phyloP scores from a whole-genome alignment of 2,113 vertebrate species.

The Vireo altiloquus region DNA sequence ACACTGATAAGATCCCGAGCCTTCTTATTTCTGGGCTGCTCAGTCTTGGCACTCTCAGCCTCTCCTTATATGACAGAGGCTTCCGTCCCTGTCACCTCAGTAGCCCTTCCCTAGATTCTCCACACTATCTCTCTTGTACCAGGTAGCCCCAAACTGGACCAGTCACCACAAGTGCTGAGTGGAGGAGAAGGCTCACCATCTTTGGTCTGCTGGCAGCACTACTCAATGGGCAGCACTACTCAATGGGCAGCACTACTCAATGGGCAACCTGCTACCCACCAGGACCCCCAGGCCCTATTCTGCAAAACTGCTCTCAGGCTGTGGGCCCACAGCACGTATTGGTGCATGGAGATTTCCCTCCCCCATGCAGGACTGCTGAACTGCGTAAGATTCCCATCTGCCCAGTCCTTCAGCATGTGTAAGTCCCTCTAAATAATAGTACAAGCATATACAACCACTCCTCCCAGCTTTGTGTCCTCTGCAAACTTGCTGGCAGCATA shows the following conservation, averaged over 20 bases:
- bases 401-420: rapidly evolving
- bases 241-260: too few species aligned
- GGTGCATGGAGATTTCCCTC: neutral
- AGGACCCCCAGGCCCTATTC: neutral
- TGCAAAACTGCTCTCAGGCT: neutral
- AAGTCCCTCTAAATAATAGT: neutral
- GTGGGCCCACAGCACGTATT: neutral
- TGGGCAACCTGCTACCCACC: neutral
- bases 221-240: too few species aligned
- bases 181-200: neutral
- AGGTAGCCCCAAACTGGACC: neutral
- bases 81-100: neutral
- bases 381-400: neutral
- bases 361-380: neutral
- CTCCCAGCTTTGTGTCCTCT: neutral
- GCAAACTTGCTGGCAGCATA: neutral
- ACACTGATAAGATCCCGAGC: neutral
- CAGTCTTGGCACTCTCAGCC: neutral
- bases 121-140: neutral
- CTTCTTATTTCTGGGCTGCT: neutral
- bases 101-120: neutral
- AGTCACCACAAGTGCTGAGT: neutral
- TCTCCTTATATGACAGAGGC: neutral
- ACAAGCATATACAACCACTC: neutral
- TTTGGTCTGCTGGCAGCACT: neutral